phyloP scores from a whole-genome alignment of 2,797 vertebrate genomes.

The Eremophila alpestris region DNA sequence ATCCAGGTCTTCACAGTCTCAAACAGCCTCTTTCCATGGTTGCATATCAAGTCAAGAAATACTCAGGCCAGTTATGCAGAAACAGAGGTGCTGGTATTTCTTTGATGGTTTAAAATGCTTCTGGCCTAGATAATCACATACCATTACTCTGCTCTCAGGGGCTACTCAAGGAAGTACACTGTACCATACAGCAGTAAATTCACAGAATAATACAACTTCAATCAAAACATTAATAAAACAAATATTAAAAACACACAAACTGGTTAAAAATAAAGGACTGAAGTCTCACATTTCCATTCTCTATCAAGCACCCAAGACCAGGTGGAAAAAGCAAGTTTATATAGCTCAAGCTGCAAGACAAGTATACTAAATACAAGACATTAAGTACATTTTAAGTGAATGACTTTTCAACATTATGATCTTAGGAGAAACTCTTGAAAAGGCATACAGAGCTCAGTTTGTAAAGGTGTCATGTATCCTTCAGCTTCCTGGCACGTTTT shows the following conservation, averaged over 20 bases:
- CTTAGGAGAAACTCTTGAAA: background rate
- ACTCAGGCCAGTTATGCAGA: background rate
- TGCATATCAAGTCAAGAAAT: background rate
- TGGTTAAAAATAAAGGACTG: background rate
- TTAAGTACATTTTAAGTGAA: background rate
- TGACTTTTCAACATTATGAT: background rate
- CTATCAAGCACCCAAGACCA: background rate
- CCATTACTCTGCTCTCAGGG: background rate
- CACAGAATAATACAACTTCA: background rate
- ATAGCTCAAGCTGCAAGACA: background rate
- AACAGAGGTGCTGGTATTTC: background rate
- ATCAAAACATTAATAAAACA: background rate
- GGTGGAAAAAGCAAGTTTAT: background rate
- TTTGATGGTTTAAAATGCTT: background rate
- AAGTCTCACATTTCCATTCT: background rate
- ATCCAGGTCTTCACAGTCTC: background rate
- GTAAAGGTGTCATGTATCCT: background rate
- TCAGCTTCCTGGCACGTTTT: background rate
- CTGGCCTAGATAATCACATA: background rate
- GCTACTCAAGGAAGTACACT: background rate
- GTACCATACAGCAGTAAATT: background rate
- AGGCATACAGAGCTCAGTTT: background rate
- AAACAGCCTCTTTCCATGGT: background rate
- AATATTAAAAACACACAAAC: background rate
- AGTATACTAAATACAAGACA: background rate